Conservation (phyloP, 2,888 invertebrate genomes). For the Chouioia cunea region DNA sequence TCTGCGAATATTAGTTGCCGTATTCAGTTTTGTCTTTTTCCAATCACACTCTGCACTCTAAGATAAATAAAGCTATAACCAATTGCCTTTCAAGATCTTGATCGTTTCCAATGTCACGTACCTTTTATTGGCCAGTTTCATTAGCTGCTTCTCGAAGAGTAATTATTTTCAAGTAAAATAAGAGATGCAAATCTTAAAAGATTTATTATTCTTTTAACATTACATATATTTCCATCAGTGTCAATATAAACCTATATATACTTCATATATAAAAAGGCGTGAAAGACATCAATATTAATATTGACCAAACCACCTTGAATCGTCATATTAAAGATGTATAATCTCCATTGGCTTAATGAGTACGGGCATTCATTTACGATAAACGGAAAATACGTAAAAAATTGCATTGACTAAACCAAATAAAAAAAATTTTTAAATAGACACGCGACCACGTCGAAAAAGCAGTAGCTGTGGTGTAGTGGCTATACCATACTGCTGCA, state of each 20-base stretch:
- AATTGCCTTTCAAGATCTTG: no score
- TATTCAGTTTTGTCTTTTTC: no score
- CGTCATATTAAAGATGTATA: slow-evolving; percentile 22
- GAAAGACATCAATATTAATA: slow-evolving; percentile 40
- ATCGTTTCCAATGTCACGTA: no score
- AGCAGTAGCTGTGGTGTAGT: slow-evolving; percentile 3
- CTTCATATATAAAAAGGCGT: slow-evolving; percentile 30
- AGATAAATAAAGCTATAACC: no score
- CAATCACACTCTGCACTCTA: no score
- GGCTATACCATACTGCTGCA: no score
- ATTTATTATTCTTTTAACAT: slow-evolving; percentile 30
- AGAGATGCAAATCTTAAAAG: slow-evolving; percentile 36
- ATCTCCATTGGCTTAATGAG: slow-evolving; percentile 13
- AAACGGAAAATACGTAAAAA: slow-evolving; percentile 33
- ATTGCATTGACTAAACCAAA: slow-evolving; percentile 7
- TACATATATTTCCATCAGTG: slow-evolving; percentile 31
- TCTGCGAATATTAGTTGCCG: no score
- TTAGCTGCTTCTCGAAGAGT: no score
- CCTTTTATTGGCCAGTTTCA: no score
- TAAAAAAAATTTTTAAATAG: slow-evolving; percentile 21
- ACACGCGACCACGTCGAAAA: slow-evolving; percentile 20
- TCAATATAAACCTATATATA: slow-evolving; percentile 40
- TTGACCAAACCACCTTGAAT: slow-evolving; percentile 41
- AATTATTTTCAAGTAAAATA: not conserved
- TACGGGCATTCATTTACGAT: slow-evolving; percentile 27